Base-by-base conservation (phyloP, 2,797 vertebrate species). In the Microctenopoma stevenorrisi region DNA sequence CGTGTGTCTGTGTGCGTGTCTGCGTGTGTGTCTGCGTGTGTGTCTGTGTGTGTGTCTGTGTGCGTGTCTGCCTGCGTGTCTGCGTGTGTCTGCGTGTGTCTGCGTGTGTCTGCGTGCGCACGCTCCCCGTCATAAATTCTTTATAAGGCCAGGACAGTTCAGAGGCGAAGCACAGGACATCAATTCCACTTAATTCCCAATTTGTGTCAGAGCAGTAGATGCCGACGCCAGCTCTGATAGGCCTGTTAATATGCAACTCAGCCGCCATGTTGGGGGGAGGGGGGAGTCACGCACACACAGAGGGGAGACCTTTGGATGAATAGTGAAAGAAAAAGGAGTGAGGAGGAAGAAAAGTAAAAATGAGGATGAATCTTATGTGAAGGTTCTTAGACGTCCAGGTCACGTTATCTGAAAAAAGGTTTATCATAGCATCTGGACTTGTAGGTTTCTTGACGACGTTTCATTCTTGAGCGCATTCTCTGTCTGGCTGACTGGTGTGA, bases 141-240 rank as follows among this genome's bases (percentile, higher is more conserved):
- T 96, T 95, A 98, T 96, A 95, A 96, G 96, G 76, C 71, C 95
- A 95, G 94, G 95, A 97, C 96, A 96, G 96, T 96, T 97, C 95
- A 96, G 96, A 96, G 95, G 96, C 79, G 74, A 89, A 64, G 95
- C 95, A 94, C 95, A 96, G 95, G 96, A 96, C 96, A 97, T 98
- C 96, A 97, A 97, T 98, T 98, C 96, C 96, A 95, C 95, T 97
- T 98, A 98, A 97, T 96, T 98, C 96, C 96, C 96, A 96, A 96
- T 98, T 97, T 97, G 96, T 97, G 96, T 97, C 96, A 97, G 95
- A 96, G 95, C 95, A 97, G 95, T 96, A 98, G 96, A 97, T 97
- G 96, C 95, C 95, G 94, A 96, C 95, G 94, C 93, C 94, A 93
- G 95, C 95, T 93, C 96, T 95, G 96, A 97, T 96, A 95, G 95